Conservation (phyloP, 92 coral and sea anemone genomes). For the Phenganax subtilis region DNA sequence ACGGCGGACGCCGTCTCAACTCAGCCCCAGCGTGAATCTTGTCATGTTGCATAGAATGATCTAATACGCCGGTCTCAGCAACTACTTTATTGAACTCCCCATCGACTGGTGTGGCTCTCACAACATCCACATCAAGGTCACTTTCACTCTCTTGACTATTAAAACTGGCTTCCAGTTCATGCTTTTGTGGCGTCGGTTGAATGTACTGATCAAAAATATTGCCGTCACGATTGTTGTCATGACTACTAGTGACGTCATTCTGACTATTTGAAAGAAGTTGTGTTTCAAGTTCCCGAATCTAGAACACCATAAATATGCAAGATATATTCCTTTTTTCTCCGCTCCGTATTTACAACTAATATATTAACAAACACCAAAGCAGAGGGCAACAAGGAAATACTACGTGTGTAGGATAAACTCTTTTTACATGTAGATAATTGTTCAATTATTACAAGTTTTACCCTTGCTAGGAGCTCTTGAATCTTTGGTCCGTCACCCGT, state of each 20-base stretch:
- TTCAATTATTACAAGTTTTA: neutral
- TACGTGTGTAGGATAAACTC: neutral
- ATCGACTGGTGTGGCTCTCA: conserved; percentile 11
- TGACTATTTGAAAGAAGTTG: neutral
- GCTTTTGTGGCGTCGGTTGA: neutral
- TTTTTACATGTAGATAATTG: neutral
- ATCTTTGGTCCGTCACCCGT: neutral
- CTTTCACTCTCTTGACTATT: conserved; percentile 22
- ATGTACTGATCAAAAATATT: conserved; percentile 39
- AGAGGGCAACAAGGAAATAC: neutral
- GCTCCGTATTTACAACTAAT: neutral
- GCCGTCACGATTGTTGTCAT: conserved; percentile 3
- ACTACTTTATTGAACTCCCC: neutral
- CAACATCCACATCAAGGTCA: neutral
- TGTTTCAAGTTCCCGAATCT: conserved; percentile 23
- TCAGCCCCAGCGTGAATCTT: conserved; percentile 12
- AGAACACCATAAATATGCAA: neutral
- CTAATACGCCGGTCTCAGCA: conserved; percentile 6
- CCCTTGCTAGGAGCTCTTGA: conserved; percentile 24
- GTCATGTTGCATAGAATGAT: conserved; percentile 30
- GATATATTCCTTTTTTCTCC: neutral
- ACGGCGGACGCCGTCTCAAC: conserved; percentile 16
- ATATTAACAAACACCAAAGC: neutral
- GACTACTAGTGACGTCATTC: neutral
- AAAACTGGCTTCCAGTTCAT: neutral